These are phyloP conservation scores for Arenaria interpres DNA, from an alignment of 2,113 vertebrate genomes.

Conservation along the genomic window DNA sequence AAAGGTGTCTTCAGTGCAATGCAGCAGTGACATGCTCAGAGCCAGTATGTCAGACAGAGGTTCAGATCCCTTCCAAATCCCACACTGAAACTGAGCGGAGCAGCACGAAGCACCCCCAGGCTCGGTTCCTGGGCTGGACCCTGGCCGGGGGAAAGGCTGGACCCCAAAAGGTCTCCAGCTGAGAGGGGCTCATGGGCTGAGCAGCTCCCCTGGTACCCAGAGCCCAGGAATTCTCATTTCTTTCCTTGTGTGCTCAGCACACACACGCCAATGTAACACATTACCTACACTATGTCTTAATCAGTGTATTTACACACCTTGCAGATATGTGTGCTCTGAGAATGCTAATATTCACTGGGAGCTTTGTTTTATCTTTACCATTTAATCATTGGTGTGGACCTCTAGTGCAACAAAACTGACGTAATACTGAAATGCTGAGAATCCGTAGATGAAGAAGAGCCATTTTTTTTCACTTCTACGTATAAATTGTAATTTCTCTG, in stretches of 20 bases:
- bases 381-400: background rate
- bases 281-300: background rate
- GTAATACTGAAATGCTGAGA: background rate
- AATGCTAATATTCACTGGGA: background rate
- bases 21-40: background rate
- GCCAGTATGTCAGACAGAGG: background rate
- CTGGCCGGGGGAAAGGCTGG: background rate
- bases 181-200: background rate
- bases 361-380: background rate
- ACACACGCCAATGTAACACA: rapidly evolving
- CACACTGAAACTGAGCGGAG: background rate
- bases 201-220: background rate
- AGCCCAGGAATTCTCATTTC: background rate
- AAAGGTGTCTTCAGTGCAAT: background rate
- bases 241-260: background rate
- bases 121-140: background rate
- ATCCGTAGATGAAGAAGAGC: background rate
- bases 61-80: background rate
- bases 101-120: too few species aligned
- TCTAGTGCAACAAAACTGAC: background rate
- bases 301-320: background rate
- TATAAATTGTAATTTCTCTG: background rate
- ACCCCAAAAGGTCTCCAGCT: background rate
- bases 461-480: background rate
- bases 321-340: background rate